These are phyloP conservation scores for Pipistrellus kuhlii DNA, from an alignment of 2,797 vertebrate species.

Conservation along the genomic window DNA sequence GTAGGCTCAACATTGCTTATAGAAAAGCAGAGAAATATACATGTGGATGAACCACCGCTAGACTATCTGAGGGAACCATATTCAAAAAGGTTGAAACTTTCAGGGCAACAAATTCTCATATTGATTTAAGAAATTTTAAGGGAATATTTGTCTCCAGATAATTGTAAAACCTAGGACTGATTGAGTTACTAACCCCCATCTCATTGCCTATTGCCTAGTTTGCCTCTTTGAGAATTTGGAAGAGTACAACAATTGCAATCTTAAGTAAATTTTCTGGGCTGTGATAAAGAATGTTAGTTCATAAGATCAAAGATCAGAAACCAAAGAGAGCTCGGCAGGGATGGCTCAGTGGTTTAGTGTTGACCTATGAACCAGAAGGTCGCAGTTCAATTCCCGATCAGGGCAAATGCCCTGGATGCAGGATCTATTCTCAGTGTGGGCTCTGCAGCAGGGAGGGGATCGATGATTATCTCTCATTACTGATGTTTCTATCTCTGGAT, in stretches of 20 bases:
- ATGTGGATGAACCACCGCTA: not conserved
- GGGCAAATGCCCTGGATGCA: too few relatives aligned
- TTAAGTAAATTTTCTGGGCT: not conserved
- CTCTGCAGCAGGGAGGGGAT: too few relatives aligned
- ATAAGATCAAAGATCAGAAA: not conserved
- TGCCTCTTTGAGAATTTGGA: rapidly evolving
- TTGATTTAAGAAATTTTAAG: not conserved
- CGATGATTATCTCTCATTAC: too few relatives aligned
- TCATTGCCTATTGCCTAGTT: not conserved
- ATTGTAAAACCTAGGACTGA: not conserved
- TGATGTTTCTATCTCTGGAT: too few relatives aligned
- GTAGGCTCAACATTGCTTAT: not conserved
- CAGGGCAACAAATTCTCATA: not conserved
- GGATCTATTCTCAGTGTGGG: too few relatives aligned
- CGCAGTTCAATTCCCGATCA: too few relatives aligned
- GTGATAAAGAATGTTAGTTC: not conserved
- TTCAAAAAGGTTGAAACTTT: not conserved
- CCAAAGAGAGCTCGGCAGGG: not conserved
- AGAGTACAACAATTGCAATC: rapidly evolving
- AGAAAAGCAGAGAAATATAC: not conserved
- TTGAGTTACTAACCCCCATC: not conserved
- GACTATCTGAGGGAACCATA: not conserved
- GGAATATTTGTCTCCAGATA: not conserved
- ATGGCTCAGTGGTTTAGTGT: too few relatives aligned
- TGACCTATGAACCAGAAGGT: too few relatives aligned